A percentile compares a stretch with the other conserved stretches of the same genome.
Conservation (phyloP, 2,113 vertebrate species). For the Chinchilla lanigera region DNA sequence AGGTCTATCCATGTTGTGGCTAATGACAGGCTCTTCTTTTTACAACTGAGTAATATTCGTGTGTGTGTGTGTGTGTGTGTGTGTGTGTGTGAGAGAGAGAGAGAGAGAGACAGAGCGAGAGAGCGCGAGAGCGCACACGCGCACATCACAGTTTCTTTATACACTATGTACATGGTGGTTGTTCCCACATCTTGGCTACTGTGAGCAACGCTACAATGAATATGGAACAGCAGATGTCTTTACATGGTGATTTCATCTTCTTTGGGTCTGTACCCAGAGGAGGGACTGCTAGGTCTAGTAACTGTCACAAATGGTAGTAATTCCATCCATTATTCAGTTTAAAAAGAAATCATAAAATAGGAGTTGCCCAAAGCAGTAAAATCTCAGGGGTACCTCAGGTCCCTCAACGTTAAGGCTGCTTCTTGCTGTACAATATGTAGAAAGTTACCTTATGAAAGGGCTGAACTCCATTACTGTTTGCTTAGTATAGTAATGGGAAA, state of each 20-base stretch:
- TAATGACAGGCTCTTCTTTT: not conserved
- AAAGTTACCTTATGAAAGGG: not conserved
- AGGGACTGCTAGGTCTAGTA: not conserved
- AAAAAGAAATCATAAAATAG: not conserved
- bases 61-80: too few species aligned
- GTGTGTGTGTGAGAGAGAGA: too few species aligned
- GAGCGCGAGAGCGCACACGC: too few species aligned
- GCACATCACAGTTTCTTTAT: not conserved
- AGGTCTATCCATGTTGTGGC: not conserved
- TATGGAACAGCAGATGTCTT: not conserved
- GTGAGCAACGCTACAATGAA: not conserved
- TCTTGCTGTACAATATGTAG: not conserved
- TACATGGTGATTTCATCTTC: not conserved
- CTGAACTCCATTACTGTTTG: not conserved
- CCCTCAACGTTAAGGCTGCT: not conserved
- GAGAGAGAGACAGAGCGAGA: too few species aligned
- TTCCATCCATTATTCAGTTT: not conserved
- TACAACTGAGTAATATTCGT: not conserved
- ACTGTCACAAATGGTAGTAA: not conserved
- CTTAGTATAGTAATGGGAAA: not conserved
- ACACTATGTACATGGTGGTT: not conserved
- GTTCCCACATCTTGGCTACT: not conserved
- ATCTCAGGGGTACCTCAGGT: not conserved
- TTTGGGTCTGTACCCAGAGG: not conserved
- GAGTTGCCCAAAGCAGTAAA: not conserved